phyloP scores from a whole-genome alignment of 2,888 invertebrate genomes.

The Neelides folsomi region DNA sequence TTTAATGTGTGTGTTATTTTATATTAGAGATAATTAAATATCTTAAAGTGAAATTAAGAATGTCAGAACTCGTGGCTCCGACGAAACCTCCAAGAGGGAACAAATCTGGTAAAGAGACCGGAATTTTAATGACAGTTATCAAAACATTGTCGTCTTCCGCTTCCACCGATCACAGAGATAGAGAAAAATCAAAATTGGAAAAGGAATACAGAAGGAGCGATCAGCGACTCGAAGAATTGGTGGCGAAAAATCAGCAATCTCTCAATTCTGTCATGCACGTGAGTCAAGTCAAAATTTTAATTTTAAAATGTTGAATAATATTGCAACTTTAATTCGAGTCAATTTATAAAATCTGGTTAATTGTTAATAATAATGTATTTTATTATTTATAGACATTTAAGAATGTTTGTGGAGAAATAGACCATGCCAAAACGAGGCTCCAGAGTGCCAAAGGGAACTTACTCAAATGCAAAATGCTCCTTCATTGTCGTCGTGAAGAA shows the following conservation, averaged over 20 bases:
- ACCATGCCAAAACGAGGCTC: constrained; percentile 60
- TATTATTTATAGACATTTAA: constrained; percentile 53
- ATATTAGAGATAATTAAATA: too few species aligned
- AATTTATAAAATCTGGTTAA: background rate
- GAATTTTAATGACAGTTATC: constrained; percentile 85
- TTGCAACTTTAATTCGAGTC: too few species aligned
- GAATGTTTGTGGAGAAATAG: constrained; percentile 60
- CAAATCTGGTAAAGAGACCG: constrained; percentile 73
- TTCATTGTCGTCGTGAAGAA: constrained; percentile 84
- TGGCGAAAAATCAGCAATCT: constrained; percentile 74
- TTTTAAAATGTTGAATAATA: background rate
- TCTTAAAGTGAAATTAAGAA: too few species aligned
- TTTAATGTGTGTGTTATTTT: too few species aligned
- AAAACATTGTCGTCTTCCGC: constrained; percentile 86
- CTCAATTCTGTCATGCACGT: constrained; percentile 67
- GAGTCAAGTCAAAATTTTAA: constrained; percentile 13
- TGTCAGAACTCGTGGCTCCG: too few species aligned
- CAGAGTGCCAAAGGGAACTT: constrained; percentile 66
- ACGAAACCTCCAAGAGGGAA: constrained; percentile 75
- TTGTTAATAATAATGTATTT: background rate
- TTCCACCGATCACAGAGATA: constrained; percentile 69
- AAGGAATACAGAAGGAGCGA: constrained; percentile 87
- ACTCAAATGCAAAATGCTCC: constrained; percentile 64
- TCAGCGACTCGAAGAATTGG: constrained; percentile 70
- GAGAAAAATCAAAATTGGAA: constrained; percentile 84